Evolutionary conservation across 2,888 invertebrate species (phyloP).

Genomic region (Erebia palarica): DNA sequence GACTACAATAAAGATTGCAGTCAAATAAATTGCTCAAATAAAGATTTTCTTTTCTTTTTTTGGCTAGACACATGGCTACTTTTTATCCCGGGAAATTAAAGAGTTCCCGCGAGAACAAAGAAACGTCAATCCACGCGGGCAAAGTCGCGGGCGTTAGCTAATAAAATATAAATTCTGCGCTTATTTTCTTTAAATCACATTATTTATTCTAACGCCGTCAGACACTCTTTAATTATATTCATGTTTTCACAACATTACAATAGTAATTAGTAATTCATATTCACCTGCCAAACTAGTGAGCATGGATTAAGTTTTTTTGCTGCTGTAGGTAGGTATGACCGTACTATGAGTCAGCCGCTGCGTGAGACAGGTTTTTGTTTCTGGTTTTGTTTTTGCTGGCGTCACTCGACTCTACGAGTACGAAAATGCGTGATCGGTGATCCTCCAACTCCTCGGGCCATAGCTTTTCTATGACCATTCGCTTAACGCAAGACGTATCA

Average conservation of each 20-base stretch:
- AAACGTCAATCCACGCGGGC: too few relatives aligned
- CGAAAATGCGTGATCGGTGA: constrained; percentile 5
- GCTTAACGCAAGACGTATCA: background rate
- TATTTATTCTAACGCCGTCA: background rate
- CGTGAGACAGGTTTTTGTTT: constrained; percentile 15
- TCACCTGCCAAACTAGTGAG: constrained; percentile 2
- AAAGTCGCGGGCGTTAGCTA: too few relatives aligned
- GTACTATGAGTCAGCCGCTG: constrained; percentile 5
- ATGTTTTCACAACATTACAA: constrained; percentile 9
- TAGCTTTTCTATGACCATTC: background rate
- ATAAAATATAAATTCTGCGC: too few relatives aligned
- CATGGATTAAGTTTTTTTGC: constrained; percentile 6
- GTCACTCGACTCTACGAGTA: too few relatives aligned
- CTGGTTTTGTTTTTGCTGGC: constrained; percentile 7
- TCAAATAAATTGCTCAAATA: too few relatives aligned
- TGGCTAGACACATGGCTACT: too few relatives aligned
- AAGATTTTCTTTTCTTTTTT: too few relatives aligned
- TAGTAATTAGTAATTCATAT: background rate
- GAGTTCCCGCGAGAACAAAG: too few relatives aligned
- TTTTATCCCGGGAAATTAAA: too few relatives aligned
- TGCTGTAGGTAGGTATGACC: background rate
- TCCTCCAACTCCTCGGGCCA: background rate
- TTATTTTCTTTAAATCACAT: too few relatives aligned
- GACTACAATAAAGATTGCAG: too few relatives aligned
- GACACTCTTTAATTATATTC: background rate